These are phyloP conservation scores for Otus scops DNA, from an alignment of 2,797 vertebrate genomes.

Conservation along the genomic window DNA sequence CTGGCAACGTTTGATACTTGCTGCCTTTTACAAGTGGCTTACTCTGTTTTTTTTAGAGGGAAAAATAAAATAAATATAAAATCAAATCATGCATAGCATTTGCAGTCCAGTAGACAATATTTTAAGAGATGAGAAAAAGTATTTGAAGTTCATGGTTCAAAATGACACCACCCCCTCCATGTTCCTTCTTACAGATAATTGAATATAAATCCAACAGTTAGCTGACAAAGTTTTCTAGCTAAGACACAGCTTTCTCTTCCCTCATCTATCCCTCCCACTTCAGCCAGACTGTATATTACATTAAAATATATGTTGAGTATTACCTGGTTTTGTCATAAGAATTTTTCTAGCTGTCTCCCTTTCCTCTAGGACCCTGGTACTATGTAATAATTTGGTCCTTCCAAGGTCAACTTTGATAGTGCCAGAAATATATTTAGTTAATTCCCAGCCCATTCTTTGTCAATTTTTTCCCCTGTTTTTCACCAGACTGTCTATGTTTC, in stretches of 20 bases:
- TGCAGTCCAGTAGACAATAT: not conserved
- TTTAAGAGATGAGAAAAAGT: not conserved
- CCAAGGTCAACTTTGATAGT: not conserved
- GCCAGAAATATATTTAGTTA: not conserved
- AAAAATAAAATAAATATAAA: not conserved
- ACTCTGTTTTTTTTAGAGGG: slow-evolving; percentile 68
- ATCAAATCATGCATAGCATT: not conserved
- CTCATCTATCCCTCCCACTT: not conserved
- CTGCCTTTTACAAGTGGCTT: slow-evolving; percentile 73
- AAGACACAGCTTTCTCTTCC: not conserved
- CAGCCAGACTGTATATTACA: not conserved
- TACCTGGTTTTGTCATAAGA: not conserved
- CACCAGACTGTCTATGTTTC: not conserved
- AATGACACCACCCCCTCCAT: not conserved
- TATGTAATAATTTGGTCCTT: not conserved
- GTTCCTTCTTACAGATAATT: not conserved
- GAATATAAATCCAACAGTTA: not conserved
- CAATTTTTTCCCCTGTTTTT: not conserved
- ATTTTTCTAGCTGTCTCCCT: not conserved
- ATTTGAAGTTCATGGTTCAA: not conserved
- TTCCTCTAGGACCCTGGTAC: not conserved
- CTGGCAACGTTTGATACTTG: slow-evolving; percentile 91
- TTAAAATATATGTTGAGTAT: not conserved
- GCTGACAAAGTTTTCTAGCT: not conserved
- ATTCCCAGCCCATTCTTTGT: not conserved